Conservation (phyloP, 2,113 vertebrate species). For the Thryonomys swinderianus region DNA sequence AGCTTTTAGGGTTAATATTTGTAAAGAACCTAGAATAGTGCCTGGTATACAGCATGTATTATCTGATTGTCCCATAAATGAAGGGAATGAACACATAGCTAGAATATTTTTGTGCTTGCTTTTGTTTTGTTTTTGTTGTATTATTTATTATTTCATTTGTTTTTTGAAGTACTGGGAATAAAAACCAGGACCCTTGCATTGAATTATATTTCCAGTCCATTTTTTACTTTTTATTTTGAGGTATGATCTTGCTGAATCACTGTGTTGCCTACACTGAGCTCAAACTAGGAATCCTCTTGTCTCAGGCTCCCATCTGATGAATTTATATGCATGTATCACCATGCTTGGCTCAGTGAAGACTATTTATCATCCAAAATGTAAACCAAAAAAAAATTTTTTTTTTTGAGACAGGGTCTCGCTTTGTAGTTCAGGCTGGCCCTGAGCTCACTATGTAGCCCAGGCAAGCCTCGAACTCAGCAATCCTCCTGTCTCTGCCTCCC, state of each 20-base stretch:
- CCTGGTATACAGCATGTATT: not conserved
- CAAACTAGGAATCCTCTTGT: not conserved
- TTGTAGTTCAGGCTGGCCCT: no score
- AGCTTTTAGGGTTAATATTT: not conserved
- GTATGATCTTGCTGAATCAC: not conserved
- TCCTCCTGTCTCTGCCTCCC: no score
- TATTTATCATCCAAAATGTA: not conserved
- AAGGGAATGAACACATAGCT: not conserved
- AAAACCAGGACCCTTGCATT: not conserved
- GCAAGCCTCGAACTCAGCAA: no score
- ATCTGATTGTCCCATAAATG: not conserved
- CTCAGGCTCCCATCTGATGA: not conserved
- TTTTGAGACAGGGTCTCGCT: no score
- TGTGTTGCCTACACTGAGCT: not conserved
- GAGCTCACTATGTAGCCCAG: no score
- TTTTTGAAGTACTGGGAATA: not conserved
- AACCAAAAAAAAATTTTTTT: not conserved
- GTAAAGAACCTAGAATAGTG: not conserved
- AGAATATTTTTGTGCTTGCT: not conserved
- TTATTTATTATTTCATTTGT: not conserved
- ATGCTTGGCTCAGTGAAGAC: not conserved
- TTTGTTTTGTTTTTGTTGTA: not conserved
- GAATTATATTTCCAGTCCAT: not conserved
- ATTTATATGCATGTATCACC: not conserved
- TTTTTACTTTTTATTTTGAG: not conserved